phyloP scores from a whole-genome alignment of 2,888 invertebrate species.

The Athrips mouffetella region DNA sequence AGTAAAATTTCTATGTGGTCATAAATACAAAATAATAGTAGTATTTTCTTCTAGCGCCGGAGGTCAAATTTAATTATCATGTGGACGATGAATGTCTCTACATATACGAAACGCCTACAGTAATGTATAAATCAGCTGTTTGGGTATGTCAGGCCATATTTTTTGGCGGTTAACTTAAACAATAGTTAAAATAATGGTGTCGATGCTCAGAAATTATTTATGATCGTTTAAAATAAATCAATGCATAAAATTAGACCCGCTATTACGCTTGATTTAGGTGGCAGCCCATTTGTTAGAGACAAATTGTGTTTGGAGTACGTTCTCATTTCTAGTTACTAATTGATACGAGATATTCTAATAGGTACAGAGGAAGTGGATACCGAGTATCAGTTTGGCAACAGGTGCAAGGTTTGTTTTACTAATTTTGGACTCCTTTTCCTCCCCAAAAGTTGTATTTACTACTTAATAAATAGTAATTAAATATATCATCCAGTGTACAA shows the following conservation, averaged over 20 bases:
- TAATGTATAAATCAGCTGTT: constrained; percentile 57
- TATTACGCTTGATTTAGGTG: constrained; percentile 70
- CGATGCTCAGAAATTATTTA: constrained; percentile 70
- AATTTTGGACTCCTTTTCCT: too few species aligned
- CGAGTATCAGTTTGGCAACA: too few species aligned
- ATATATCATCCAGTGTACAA: too few species aligned
- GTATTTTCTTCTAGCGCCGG: constrained; percentile 53
- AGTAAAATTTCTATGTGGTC: constrained; percentile 54
- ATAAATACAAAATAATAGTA: constrained; percentile 61
- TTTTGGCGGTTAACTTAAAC: constrained; percentile 63
- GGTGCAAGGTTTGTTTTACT: too few species aligned
- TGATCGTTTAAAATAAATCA: constrained; percentile 72
- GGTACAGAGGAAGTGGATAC: too few species aligned
- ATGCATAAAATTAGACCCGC: constrained; percentile 68
- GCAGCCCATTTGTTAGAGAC: constrained; percentile 59
- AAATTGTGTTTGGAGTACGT: constrained; percentile 42
- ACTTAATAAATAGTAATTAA: too few species aligned
- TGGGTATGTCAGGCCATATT: constrained; percentile 44
- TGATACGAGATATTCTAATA: too few species aligned
- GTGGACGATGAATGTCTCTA: constrained; percentile 53
- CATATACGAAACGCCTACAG: constrained; percentile 57
- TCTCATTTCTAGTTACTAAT: constrained; percentile 5
- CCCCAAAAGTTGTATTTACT: too few species aligned
- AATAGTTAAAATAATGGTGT: constrained; percentile 69
- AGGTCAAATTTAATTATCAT: constrained; percentile 76